A percentile compares a stretch with the other conserved stretches of the same genome.
phyloP scores from a whole-genome alignment of 2,888 invertebrate species.

The Neoitamus cyanurus region DNA sequence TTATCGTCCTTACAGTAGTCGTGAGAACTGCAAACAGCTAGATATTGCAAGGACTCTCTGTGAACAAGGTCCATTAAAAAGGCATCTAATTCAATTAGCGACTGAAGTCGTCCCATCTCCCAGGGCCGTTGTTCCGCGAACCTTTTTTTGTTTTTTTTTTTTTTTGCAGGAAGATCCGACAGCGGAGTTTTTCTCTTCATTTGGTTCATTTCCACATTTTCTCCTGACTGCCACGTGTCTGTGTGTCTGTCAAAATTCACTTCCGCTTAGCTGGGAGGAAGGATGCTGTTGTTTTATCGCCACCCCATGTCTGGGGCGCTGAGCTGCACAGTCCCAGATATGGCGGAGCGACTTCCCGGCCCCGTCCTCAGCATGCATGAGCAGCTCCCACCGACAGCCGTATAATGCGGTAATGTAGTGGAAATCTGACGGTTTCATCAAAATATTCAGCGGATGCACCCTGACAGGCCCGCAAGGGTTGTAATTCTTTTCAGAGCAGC shows the following conservation, averaged over 20 bases:
- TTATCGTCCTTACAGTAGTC: not conserved
- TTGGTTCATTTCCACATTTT: slow-evolving; percentile 37
- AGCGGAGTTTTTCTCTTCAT: slow-evolving; percentile 34
- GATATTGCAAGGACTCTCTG: no score
- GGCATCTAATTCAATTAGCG: not conserved
- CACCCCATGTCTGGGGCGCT: not conserved
- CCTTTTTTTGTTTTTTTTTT: not conserved
- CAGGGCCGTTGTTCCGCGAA: not conserved
- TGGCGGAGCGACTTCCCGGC: not conserved
- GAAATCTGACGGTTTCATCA: slow-evolving; percentile 43
- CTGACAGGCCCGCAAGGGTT: slow-evolving; percentile 37
- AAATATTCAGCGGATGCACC: slow-evolving; percentile 37
- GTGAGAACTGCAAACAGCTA: not conserved
- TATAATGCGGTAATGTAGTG: slow-evolving; percentile 48
- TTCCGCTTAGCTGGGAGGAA: slow-evolving; percentile 53
- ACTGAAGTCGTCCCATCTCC: not conserved
- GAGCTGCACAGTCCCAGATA: not conserved
- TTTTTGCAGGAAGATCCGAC: not conserved
- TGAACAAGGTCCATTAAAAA: not conserved
- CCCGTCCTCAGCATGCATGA: slow-evolving; percentile 21
- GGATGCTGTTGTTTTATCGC: slow-evolving; percentile 43
- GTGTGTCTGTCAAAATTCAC: slow-evolving; percentile 54
- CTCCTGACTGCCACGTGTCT: slow-evolving; percentile 52
- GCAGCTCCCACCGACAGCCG: slow-evolving; percentile 34
- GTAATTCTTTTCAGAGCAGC: not conserved